Percentiles rank a stretch among this genome's conserved stretches.
Conservation (phyloP, 2,888 invertebrate species). For the Capitulum mitella region DNA sequence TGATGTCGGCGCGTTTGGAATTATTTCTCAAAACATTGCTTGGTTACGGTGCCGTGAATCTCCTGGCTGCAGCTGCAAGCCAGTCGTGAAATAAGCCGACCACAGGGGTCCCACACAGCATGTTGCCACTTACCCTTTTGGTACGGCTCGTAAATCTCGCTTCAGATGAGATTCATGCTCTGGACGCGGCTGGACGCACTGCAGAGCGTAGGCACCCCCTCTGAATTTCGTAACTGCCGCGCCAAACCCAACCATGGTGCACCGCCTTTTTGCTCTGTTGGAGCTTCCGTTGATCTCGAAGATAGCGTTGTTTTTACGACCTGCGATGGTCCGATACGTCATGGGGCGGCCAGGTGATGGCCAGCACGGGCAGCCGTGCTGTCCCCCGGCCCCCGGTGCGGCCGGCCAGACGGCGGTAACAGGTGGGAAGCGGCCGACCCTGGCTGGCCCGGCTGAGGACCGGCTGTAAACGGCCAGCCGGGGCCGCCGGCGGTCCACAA, state of each 20-base stretch:
- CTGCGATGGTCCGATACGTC: background rate
- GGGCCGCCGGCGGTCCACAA: background rate
- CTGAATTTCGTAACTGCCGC: too few relatives aligned
- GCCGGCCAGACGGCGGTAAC: background rate
- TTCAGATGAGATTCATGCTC: background rate
- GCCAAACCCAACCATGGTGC: too few relatives aligned
- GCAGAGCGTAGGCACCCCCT: background rate
- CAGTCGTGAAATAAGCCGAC: background rate
- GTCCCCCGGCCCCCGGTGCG: background rate
- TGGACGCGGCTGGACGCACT: background rate
- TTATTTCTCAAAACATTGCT: background rate
- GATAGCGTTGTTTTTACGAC: conserved; percentile 10
- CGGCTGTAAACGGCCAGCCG: background rate
- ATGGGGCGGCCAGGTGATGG: background rate
- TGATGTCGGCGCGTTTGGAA: background rate
- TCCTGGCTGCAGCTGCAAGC: background rate
- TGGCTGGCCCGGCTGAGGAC: background rate
- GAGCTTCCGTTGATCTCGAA: background rate
- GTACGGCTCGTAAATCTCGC: background rate
- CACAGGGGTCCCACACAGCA: background rate
- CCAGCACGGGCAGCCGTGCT: background rate
- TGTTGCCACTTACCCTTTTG: background rate
- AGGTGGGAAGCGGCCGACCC: conserved; percentile 11
- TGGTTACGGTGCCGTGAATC: background rate
- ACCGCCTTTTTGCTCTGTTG: background rate